Conservation (phyloP, 2,113 vertebrate genomes). For the Trematomus loennbergii region DNA sequence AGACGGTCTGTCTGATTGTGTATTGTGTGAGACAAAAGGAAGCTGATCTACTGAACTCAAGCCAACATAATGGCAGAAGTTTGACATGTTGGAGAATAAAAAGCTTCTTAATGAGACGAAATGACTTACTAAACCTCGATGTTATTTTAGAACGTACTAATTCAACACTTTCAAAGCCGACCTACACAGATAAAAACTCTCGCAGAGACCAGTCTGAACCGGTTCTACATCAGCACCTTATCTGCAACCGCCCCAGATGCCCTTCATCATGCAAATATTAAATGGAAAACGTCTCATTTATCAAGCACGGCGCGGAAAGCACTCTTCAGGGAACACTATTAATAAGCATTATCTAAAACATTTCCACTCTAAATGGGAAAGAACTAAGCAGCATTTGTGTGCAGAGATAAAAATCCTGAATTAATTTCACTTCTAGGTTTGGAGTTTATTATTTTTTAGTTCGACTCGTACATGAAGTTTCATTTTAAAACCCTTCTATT, state of each 20-base stretch:
- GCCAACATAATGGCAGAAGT: neutral
- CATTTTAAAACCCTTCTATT: slow-evolving; percentile 3
- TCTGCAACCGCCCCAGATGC: slow-evolving; percentile 56
- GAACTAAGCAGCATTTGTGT: slow-evolving; percentile 15
- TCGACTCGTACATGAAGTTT: slow-evolving; percentile 36
- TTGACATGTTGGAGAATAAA: neutral
- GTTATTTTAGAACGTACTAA: neutral
- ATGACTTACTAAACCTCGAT: neutral
- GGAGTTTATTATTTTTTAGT: slow-evolving; percentile 2
- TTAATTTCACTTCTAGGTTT: slow-evolving; percentile 54
- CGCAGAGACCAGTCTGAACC: slow-evolving; percentile 10
- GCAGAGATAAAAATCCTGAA: slow-evolving; percentile 53
- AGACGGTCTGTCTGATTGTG: slow-evolving; percentile 9
- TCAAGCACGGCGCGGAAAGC: slow-evolving; percentile 48
- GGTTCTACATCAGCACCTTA: slow-evolving; percentile 55
- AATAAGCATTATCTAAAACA: slow-evolving; percentile 70
- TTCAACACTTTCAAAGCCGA: neutral
- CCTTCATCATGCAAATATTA: slow-evolving; percentile 73
- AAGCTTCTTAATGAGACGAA: slow-evolving; percentile 31
- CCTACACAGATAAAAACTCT: too few relatives aligned
- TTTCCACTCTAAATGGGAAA: slow-evolving; percentile 56
- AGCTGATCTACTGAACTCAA: slow-evolving; percentile 15
- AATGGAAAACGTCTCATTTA: slow-evolving; percentile 68
- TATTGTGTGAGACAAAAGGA: slow-evolving; percentile 25
- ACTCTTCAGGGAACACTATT: slow-evolving; percentile 60